phyloP scores from a whole-genome alignment of 2,797 vertebrate genomes.

The Pteronotus mesoamericanus region DNA sequence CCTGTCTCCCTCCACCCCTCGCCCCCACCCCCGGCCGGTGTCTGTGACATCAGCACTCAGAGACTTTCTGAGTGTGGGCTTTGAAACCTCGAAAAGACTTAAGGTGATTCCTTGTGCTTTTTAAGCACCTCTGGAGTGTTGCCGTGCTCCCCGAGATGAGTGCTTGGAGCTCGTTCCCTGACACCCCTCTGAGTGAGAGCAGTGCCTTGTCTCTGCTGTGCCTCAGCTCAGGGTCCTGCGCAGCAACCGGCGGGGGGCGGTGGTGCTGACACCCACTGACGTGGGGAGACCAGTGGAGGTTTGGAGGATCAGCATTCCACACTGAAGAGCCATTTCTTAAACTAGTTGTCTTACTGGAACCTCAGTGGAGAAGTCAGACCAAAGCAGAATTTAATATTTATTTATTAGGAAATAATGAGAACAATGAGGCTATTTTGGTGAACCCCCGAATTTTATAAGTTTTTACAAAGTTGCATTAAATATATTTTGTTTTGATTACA shows the following conservation, averaged over 20 bases:
- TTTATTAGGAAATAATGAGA: not conserved
- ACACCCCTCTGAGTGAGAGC: not conserved
- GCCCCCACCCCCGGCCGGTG: too few relatives aligned
- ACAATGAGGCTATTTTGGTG: not conserved
- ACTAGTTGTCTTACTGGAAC: not conserved
- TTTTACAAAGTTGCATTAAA: not conserved
- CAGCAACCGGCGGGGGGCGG: not conserved
- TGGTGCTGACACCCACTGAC: not conserved
- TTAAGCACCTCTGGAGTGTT: not conserved
- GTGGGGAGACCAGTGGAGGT: too few relatives aligned
- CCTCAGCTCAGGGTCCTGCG: not conserved
- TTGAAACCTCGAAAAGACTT: not conserved
- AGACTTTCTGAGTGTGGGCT: not conserved
- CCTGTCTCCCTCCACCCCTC: too few relatives aligned
- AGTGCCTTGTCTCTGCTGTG: fast-evolving
- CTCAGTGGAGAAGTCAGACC: not conserved
- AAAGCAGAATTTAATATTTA: not conserved
- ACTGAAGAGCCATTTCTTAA: not conserved
- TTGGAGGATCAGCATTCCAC: not conserved
- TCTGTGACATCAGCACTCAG: too few relatives aligned
- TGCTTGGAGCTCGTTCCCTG: not conserved
- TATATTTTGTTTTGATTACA: not conserved
- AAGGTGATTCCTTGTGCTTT: not conserved
- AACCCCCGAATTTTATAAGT: not conserved
- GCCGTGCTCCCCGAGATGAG: not conserved